Base-by-base conservation (phyloP, 2,888 invertebrate genomes). In the Carpatolechia fugitivella region DNA sequence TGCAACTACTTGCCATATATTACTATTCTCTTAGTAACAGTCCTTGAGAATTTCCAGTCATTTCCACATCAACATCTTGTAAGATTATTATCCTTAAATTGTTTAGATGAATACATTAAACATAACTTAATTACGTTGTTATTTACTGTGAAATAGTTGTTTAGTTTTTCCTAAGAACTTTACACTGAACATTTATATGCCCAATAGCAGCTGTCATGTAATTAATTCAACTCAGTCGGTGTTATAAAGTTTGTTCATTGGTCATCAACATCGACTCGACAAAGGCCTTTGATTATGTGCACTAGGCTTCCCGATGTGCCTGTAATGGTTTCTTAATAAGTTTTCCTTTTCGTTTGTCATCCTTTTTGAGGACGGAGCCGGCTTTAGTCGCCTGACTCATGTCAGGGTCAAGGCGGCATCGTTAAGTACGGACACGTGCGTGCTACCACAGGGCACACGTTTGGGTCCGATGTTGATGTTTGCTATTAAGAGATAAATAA, bases 201-300 rank as follows among this genome's bases (percentile, higher is more conserved):
- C 5, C 14, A 36, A 36, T 3, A 36, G 35, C 13, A 36, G 24
- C 24, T 24, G 24, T 36, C 36, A 36, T 36, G 36, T 36, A 5
- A 41, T 18, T 41, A 41, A 41, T 41, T 41, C 40, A 16, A 41
- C 40, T 10, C 40, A 18, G 18, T 41, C 40, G 16, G 14, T 10
- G 18, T 41, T 18, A 41, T 41, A 41, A 41, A 41, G 11, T 18
- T 41, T 18, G 18, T 18, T 41, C 18, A 41, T 18, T 41, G 18
- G 40, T 40, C 14, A 51, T 40, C 18, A 51, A 51, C 30, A 16
- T 41, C 16, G 55, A 54, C 54, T 56, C 59, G 61, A 68, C 74
- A 70, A 72, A 72, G 68, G 65, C 74, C 52, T 74, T 64, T 68
- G 72, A 71, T 68, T 62, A 64, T 67, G 68, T 70, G 56, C 61